These are phyloP conservation scores for Cydia amplana DNA, from an alignment of 1,140 invertebrate genomes.

Conservation along the genomic window DNA sequence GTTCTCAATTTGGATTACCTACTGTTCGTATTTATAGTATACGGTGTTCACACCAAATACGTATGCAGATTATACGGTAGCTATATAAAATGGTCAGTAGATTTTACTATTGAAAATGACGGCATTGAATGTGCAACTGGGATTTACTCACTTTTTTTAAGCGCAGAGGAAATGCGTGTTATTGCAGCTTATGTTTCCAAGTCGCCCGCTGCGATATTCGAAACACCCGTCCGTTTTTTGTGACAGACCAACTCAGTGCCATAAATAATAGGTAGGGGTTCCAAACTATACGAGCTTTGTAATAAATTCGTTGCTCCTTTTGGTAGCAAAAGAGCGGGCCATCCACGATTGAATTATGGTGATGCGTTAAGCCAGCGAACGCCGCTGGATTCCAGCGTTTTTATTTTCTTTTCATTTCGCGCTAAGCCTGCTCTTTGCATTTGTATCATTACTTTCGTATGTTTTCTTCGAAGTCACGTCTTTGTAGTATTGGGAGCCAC, in stretches of 20 bases:
- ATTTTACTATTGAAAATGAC: slow-evolving; percentile 47
- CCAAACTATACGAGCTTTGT: slow-evolving; percentile 69
- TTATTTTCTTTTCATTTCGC: slow-evolving; percentile 72
- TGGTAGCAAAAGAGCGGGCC: slow-evolving; percentile 68
- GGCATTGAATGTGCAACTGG: slow-evolving; percentile 41
- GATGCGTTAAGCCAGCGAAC: slow-evolving; percentile 75
- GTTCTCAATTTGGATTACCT: slow-evolving; percentile 75
- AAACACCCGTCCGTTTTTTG: slow-evolving; percentile 76
- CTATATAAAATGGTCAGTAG: slow-evolving; percentile 40
- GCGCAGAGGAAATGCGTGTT: slow-evolving; percentile 74
- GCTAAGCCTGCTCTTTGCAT: slow-evolving; percentile 51
- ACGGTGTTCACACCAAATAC: slow-evolving; percentile 24
- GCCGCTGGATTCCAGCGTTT: slow-evolving; percentile 62
- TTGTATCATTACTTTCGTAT: slow-evolving; percentile 63
- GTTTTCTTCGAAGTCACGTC: slow-evolving; percentile 55
- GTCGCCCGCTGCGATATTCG: slow-evolving; percentile 76
- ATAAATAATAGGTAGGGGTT: slow-evolving; percentile 79
- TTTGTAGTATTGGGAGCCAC: slow-evolving; percentile 55
- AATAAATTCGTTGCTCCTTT: slow-evolving; percentile 79
- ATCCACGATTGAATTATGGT: slow-evolving; percentile 75
- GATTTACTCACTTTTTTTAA: slow-evolving; percentile 37
- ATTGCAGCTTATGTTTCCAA: slow-evolving; percentile 75
- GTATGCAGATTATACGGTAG: background rate
- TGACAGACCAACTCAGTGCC: slow-evolving; percentile 77
- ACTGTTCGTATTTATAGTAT: slow-evolving; percentile 50